Evolutionary conservation across 2,113 vertebrate species (phyloP).

Genomic region (Hydropotes inermis): DNA sequence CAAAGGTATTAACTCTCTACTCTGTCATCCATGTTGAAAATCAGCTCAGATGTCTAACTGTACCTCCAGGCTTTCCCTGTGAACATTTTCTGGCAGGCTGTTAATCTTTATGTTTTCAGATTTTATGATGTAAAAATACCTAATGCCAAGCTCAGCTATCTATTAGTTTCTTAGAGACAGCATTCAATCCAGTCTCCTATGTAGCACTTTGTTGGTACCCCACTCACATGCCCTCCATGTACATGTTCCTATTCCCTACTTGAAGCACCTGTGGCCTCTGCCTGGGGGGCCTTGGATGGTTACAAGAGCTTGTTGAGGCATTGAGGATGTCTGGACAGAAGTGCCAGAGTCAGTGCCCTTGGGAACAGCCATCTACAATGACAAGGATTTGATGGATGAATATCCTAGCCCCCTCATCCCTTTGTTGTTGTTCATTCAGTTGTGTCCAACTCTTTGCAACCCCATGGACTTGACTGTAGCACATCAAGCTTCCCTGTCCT

Average conservation of each 20-base stretch:
- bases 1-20: background rate
- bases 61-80: background rate
- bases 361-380: background rate
- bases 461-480: background rate
- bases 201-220: background rate
- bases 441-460: background rate
- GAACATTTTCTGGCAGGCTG: background rate
- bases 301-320: background rate
- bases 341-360: background rate
- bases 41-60: background rate
- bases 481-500: background rate
- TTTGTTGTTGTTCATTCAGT: background rate
- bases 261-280: background rate
- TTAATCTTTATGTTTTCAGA: background rate
- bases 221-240: background rate
- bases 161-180: background rate
- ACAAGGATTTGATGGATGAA: background rate
- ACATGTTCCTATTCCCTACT: background rate
- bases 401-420: no score
- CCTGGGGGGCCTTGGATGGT: background rate
- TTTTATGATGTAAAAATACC: background rate
- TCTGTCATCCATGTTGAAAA: background rate
- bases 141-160: background rate
- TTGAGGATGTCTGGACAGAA: background rate
- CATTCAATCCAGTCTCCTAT: background rate